Percentiles rank a stretch among this genome's conserved stretches.
phyloP scores from a whole-genome alignment of 2,888 invertebrate species.

The Drosophila testacea region DNA sequence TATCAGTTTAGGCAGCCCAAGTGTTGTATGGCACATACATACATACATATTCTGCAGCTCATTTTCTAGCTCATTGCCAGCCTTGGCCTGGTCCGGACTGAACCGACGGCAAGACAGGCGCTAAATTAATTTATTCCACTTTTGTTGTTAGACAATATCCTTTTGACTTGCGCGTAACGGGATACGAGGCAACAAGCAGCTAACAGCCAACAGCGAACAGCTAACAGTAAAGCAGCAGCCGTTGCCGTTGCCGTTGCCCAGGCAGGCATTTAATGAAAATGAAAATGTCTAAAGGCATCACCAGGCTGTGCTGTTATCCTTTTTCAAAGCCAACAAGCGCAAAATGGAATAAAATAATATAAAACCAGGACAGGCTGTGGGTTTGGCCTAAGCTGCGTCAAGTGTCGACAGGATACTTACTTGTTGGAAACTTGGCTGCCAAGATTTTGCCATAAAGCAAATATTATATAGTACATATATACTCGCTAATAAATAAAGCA shows the following conservation, averaged over 20 bases:
- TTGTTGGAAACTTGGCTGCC: slow-evolving; percentile 24
- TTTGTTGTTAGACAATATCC: slow-evolving; percentile 80
- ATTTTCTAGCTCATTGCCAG: slow-evolving; percentile 82
- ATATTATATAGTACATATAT: slow-evolving; percentile 27
- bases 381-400: slow-evolving; percentile 53
- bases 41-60: slow-evolving; percentile 66
- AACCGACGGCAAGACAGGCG: slow-evolving; percentile 61
- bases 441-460: slow-evolving; percentile 38
- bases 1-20: slow-evolving; percentile 60
- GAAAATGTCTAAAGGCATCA: slow-evolving; percentile 74
- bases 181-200: slow-evolving; percentile 44
- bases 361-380: slow-evolving; percentile 44
- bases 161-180: slow-evolving; percentile 68
- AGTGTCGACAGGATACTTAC: slow-evolving; percentile 66
- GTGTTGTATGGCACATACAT: slow-evolving; percentile 31
- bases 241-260: slow-evolving; percentile 1
- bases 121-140: slow-evolving; percentile 83
- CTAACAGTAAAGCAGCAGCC: slow-evolving; percentile 26
- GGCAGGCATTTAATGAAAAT: slow-evolving; percentile 80
- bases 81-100: not conserved
- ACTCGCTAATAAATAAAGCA: slow-evolving; percentile 47
- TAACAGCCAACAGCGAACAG: slow-evolving; percentile 18
- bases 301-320: slow-evolving; percentile 64
- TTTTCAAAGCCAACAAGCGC: slow-evolving; percentile 62
- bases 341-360: slow-evolving; percentile 67